Evolutionary conservation across 1,140 invertebrate genomes (phyloP), one percentile per base, ranked within the genome.

Genomic region (Drosophila burlai): DNA sequence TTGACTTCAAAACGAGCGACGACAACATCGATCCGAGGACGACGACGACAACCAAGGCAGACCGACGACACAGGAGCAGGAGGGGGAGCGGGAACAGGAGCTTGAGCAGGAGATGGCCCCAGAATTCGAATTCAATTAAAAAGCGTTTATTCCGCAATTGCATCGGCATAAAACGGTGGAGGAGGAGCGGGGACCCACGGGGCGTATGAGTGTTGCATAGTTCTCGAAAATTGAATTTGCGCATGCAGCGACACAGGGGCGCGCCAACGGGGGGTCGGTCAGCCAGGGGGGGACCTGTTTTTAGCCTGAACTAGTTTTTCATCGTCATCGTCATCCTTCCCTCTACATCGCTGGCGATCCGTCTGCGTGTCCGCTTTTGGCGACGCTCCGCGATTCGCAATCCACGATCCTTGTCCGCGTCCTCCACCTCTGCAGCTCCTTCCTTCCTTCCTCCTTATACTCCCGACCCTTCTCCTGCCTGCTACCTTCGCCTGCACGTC

Each of bases 81-180:
- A 29, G 40, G 24, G 8, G 57, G 16, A 29, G 40, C 36, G 8
- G 29, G 43, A 43, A 21, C n/a, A 16, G 36, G 9, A 11, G 59
- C 15, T 16, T 21, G 15, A 36, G 36, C 54, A 36, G 64, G 64
- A 34, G 64, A 64, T 64, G 64, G 69, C 43, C 46, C 62, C 67
- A 89, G 86, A 90, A 89, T 90, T 90, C 85, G 85, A 81, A 89
- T 89, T 89, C 85, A 89, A 89, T 89, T 89, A 89, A 89, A 89
- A 89, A 89, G 79, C 86, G 86, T 89, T 89, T 89, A 89, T 89
- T 89, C 84, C 77, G 79, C 85, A 89, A 85, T 90, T 90, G 82
- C 67, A 67, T 61, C 64, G 52, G 60, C 46, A 2, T 36, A 16
- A 38, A 21, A 21, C 34, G 43, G 11, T 24, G 52, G 11, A 11